Conservation (phyloP, 2,888 invertebrate genomes). For the Rotaria macrura region DNA sequence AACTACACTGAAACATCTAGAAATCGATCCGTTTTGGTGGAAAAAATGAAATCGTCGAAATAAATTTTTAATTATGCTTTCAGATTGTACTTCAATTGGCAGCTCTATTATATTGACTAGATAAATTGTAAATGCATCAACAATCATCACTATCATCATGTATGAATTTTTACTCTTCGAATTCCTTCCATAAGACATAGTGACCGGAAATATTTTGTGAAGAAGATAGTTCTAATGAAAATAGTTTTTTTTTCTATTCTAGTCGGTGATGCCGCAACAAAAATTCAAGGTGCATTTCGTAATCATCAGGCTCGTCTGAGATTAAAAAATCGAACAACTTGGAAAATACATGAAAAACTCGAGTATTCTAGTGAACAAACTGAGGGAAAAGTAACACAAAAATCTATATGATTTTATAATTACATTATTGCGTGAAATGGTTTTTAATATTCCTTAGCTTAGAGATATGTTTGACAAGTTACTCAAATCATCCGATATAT, state of each 20-base stretch:
- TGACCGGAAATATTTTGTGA: no score
- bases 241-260: background rate
- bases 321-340: background rate
- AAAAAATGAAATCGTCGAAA: no score
- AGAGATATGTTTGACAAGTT: slow-evolving; percentile 5
- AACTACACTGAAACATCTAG: no score
- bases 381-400: background rate
- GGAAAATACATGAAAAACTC: slow-evolving; percentile 19
- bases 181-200: no score
- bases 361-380: slow-evolving; percentile 10
- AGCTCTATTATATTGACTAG: background rate
- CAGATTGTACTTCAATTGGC: background rate
- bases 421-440: no score
- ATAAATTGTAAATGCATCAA: background rate
- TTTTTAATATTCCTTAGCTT: background rate
- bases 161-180: background rate
- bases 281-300: slow-evolving; percentile 9
- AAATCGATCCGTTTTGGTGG: no score
- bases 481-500: background rate
- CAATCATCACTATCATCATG: background rate
- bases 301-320: background rate
- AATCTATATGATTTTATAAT: no score
- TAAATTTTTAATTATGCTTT: background rate
- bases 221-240: no score
- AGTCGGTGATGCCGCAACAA: background rate